Evolutionary conservation across 2,888 invertebrate species (phyloP).

Genomic region (Dendrolimus pini): DNA sequence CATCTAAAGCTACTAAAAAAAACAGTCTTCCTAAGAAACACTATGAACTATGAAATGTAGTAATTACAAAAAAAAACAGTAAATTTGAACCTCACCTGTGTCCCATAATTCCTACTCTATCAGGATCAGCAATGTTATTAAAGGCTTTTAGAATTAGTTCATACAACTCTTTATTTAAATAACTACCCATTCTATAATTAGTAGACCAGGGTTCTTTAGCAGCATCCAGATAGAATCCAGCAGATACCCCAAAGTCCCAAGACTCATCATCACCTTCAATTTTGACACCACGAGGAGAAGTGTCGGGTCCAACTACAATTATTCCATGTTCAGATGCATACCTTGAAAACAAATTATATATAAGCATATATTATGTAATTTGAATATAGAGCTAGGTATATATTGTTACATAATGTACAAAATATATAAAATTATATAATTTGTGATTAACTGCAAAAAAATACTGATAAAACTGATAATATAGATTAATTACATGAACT

Average conservation of each 20-base stretch:
- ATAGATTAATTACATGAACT: no score
- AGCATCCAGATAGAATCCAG: conserved; percentile 97
- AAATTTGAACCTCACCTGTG: conserved; percentile 76
- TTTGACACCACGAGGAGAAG: conserved; percentile 93
- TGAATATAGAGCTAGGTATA: no score
- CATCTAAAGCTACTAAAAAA: no score
- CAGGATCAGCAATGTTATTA: conserved; percentile 58
- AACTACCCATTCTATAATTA: conserved; percentile 96
- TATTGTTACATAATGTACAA: no score
- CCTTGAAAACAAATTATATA: conserved; percentile 27
- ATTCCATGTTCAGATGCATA: conserved; percentile 91
- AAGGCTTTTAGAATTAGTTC: conserved; percentile 86
- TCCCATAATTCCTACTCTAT: conserved; percentile 86
- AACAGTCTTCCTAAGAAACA: no score
- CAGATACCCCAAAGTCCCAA: conserved; percentile 97
- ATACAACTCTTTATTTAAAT: conserved; percentile 92
- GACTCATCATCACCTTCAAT: conserved; percentile 93
- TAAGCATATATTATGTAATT: no score
- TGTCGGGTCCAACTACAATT: conserved; percentile 95
- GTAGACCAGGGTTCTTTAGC: conserved; percentile 92
- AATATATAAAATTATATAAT: no score
- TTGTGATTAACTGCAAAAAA: no score
- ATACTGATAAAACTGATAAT: no score
- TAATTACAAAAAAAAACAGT: no score
- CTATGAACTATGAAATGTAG: no score